These are phyloP conservation scores for Nomada hirtipes DNA, from an alignment of 2,888 invertebrate genomes.

Conservation along the genomic window DNA sequence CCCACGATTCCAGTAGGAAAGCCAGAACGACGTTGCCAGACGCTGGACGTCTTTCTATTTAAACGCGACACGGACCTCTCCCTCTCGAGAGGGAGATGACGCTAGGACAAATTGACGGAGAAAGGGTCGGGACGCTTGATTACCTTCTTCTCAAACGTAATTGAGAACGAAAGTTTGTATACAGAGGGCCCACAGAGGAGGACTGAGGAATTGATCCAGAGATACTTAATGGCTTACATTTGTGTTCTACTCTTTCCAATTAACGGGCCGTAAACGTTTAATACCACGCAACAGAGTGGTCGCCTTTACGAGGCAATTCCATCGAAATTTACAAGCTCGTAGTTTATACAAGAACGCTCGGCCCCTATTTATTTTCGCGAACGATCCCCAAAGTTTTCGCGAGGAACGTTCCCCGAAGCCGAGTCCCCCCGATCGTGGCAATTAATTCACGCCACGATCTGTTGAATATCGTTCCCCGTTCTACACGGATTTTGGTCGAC, in stretches of 20 bases:
- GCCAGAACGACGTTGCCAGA: slow-evolving; percentile 22
- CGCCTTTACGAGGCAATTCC: neutral
- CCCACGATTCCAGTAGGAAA: slow-evolving; percentile 3
- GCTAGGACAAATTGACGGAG: slow-evolving; percentile 4
- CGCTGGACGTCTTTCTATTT: slow-evolving; percentile 26
- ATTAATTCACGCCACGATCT: slow-evolving; percentile 47
- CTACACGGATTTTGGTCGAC: neutral
- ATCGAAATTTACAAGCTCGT: slow-evolving; percentile 9
- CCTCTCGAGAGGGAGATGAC: neutral
- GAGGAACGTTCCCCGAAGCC: slow-evolving; percentile 14
- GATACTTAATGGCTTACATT: neutral
- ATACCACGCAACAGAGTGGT: neutral
- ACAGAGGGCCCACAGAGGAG: neutral
- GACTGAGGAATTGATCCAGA: too few relatives aligned
- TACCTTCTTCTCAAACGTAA: neutral
- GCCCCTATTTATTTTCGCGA: neutral
- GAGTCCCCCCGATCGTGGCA: slow-evolving; percentile 18
- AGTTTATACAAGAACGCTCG: neutral
- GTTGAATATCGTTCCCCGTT: neutral
- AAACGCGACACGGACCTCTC: slow-evolving; percentile 3
- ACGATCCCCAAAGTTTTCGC: slow-evolving; percentile 4
- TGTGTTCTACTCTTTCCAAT: neutral
- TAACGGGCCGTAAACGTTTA: slow-evolving; percentile 29
- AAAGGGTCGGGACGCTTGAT: neutral
- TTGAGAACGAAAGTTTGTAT: neutral